A percentile compares a stretch with the other conserved stretches of the same genome.
These are phyloP conservation scores for Setipinna tenuifilis DNA, from an alignment of 2,797 vertebrate species.

Conservation along the genomic window DNA sequence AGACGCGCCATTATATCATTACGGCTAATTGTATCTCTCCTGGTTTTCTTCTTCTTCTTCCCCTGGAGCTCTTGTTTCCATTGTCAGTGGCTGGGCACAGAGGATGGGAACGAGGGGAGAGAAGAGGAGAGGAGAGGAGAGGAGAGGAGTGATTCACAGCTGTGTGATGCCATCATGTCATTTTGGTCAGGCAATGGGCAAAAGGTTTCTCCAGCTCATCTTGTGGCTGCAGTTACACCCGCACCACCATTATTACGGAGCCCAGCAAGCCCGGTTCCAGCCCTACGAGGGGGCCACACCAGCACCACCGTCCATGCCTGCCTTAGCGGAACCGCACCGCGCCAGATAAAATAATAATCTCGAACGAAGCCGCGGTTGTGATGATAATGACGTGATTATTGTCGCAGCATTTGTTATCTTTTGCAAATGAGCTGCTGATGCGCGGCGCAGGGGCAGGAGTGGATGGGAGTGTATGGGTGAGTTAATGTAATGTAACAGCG, in stretches of 20 bases:
- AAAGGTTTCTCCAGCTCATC: neutral
- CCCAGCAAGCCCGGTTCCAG: neutral
- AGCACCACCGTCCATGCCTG: neutral
- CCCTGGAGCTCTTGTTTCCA: conserved; percentile 55
- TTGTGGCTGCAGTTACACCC: too few species aligned
- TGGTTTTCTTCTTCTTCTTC: conserved; percentile 39
- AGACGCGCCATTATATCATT: conserved; percentile 73
- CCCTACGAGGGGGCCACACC: neutral
- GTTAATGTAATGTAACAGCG: conserved; percentile 37
- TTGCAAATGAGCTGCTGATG: conserved; percentile 16
- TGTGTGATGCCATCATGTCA: conserved; percentile 68
- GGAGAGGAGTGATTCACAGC: conserved; percentile 59
- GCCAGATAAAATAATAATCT: conserved; percentile 1
- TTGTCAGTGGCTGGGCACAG: conserved; percentile 67
- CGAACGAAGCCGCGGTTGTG: neutral
- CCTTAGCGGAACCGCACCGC: neutral
- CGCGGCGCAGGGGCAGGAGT: conserved; percentile 22
- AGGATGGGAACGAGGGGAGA: conserved; percentile 49
- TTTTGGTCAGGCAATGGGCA: conserved; percentile 49
- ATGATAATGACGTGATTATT: conserved; percentile 30
- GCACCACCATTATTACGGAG: neutral
- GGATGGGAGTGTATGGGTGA: conserved; percentile 34
- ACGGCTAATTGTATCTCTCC: conserved; percentile 72
- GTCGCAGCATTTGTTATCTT: conserved; percentile 24
- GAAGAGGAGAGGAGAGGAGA: too few species aligned